A percentile compares a stretch with the other conserved stretches of the same genome.
Evolutionary conservation across 2,888 invertebrate species (phyloP).

Genomic region (Linnaemya tessellans): DNA sequence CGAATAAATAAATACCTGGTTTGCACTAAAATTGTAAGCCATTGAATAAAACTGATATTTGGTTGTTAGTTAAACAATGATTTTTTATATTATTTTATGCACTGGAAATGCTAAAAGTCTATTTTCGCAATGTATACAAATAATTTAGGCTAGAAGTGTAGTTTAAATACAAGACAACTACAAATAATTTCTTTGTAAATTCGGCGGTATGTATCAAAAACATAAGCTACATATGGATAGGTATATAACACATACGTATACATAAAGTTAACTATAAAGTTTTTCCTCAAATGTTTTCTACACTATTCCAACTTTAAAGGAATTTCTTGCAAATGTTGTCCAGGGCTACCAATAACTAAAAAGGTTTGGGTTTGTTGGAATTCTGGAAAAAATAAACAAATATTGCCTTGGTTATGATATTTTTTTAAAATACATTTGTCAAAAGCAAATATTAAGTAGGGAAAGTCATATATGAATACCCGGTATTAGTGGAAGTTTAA

Average conservation of each 20-base stretch:
- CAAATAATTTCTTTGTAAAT: too few species aligned
- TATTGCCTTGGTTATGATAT: conserved; percentile 66
- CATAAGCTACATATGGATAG: too few species aligned
- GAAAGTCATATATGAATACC: conserved; percentile 19
- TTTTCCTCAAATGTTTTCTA: background rate
- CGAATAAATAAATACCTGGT: conserved; percentile 79
- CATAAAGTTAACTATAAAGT: conserved; percentile 45
- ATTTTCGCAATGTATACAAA: too few species aligned
- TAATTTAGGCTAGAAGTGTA: too few species aligned
- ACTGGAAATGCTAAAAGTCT: background rate
- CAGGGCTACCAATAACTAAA: conserved; percentile 56
- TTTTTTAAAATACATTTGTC: background rate
- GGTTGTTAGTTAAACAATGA: too few species aligned
- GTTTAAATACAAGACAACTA: too few species aligned
- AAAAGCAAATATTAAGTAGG: background rate
- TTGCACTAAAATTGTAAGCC: conserved; percentile 82
- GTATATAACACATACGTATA: too few species aligned
- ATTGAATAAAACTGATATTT: conserved; percentile 72
- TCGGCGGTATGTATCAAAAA: too few species aligned
- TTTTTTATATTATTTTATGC: conserved; percentile 10
- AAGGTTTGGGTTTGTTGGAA: conserved; percentile 58
- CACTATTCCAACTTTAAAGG: conserved; percentile 30
- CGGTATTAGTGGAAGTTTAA: conserved; percentile 55
- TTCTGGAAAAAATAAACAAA: conserved; percentile 54
- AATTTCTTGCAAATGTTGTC: conserved; percentile 66